phyloP scores from a whole-genome alignment of 1,140 invertebrate species.

The Antheraea pernyi region DNA sequence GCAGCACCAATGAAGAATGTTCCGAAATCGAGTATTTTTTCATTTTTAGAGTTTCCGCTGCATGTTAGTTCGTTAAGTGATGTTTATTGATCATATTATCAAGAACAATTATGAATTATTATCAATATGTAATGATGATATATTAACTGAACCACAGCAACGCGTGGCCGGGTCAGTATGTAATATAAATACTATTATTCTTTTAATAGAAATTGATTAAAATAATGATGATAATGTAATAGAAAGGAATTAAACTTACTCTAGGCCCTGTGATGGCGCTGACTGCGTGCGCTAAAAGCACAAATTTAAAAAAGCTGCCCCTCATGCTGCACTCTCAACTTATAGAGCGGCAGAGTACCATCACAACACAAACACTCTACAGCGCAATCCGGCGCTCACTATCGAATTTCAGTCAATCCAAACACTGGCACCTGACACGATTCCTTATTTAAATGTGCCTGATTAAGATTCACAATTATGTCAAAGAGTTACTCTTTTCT shows the following conservation, averaged over 20 bases:
- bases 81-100: no score
- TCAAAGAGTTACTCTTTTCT: conserved; percentile 29
- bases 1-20: no score
- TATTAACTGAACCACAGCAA: no score
- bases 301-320: conserved; percentile 57
- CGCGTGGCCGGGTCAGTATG: no score
- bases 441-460: background rate
- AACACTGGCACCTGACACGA: conserved; percentile 7
- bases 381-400: conserved; percentile 14
- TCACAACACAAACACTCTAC: conserved; percentile 56
- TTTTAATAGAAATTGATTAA: background rate
- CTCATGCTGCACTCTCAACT: conserved; percentile 70
- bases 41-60: no score
- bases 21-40: no score
- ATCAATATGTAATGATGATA: no score
- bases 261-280: conserved; percentile 69
- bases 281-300: conserved; percentile 66
- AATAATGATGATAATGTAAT: background rate
- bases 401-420: background rate
- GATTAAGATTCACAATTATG: conserved; percentile 12
- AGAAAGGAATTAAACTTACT: conserved; percentile 35
- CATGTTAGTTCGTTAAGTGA: no score
- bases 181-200: no score
- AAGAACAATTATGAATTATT: no score
- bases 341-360: conserved; percentile 67